phyloP scores from a whole-genome alignment of 2,113 vertebrate genomes.

The Nerophis lumbriciformis region DNA sequence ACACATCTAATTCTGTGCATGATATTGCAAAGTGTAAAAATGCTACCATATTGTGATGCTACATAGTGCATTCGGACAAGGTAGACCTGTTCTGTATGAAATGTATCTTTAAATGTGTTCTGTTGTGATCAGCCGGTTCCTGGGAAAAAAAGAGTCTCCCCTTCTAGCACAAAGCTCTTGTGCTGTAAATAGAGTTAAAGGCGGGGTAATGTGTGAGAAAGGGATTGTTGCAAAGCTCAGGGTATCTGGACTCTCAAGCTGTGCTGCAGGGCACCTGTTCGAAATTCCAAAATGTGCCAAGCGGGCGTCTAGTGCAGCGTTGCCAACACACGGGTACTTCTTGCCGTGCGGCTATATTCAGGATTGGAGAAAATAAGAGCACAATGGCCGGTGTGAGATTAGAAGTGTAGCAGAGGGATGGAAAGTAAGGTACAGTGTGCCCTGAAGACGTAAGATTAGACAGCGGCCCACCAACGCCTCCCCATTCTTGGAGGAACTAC shows the following conservation, averaged over 20 bases:
- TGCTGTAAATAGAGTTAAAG: slow-evolving; percentile 28
- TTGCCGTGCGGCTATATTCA: slow-evolving; percentile 7
- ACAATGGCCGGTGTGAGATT: slow-evolving; percentile 41
- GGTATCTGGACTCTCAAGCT: slow-evolving; percentile 35
- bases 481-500: slow-evolving; percentile 34
- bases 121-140: not conserved
- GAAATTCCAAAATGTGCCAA: slow-evolving; percentile 47
- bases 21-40: no score
- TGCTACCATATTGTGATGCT: not conserved
- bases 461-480: slow-evolving; percentile 24
- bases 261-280: slow-evolving; percentile 49
- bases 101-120: no score
- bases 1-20: no score
- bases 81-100: no score
- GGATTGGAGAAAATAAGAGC: slow-evolving; percentile 37
- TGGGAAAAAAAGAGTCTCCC: not conserved
- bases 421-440: slow-evolving; percentile 49
- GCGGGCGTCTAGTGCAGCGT: slow-evolving; percentile 19
- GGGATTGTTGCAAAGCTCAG: slow-evolving; percentile 34
- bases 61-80: no score
- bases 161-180: slow-evolving; percentile 6
- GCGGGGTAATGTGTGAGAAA: slow-evolving; percentile 35
- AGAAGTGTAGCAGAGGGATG: slow-evolving; percentile 32
- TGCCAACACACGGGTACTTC: slow-evolving; percentile 21
- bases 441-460: slow-evolving; percentile 55